These are phyloP conservation scores for Lynx canadensis DNA, from an alignment of 2,113 vertebrate species.

Conservation along the genomic window DNA sequence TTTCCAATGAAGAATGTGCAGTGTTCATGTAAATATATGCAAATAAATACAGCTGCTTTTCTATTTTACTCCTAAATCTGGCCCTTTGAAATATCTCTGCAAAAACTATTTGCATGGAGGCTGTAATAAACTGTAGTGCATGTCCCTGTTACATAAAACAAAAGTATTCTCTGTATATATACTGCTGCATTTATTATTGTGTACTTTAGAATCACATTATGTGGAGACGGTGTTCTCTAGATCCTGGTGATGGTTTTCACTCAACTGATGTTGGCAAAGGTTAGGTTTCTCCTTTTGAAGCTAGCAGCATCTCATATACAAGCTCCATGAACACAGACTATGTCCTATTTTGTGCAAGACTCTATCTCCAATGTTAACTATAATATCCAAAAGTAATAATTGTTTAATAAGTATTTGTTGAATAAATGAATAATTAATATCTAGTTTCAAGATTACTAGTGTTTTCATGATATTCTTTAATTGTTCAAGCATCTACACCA, in stretches of 20 bases:
- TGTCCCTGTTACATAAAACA: constrained; percentile 1
- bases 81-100: constrained; percentile 6
- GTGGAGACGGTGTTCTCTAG: neutral
- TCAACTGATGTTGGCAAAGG: neutral
- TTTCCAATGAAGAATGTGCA: neutral
- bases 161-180: neutral
- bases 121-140: neutral
- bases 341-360: neutral
- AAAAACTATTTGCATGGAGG: neutral
- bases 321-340: neutral
- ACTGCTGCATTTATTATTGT: neutral
- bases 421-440: neutral
- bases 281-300: neutral
- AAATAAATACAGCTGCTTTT: constrained; percentile 32
- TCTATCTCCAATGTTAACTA: neutral
- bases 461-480: neutral
- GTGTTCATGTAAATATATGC: constrained; percentile 24
- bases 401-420: neutral
- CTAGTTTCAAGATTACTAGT: neutral
- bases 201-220: neutral
- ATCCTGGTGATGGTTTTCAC: neutral
- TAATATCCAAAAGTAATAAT: neutral
- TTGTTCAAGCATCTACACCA: neutral
- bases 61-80: constrained; percentile 17
- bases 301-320: neutral